Percentiles rank a stretch among this genome's conserved stretches.
Conservation (phyloP, 2,888 invertebrate genomes). For the Parnassius smintheus region DNA sequence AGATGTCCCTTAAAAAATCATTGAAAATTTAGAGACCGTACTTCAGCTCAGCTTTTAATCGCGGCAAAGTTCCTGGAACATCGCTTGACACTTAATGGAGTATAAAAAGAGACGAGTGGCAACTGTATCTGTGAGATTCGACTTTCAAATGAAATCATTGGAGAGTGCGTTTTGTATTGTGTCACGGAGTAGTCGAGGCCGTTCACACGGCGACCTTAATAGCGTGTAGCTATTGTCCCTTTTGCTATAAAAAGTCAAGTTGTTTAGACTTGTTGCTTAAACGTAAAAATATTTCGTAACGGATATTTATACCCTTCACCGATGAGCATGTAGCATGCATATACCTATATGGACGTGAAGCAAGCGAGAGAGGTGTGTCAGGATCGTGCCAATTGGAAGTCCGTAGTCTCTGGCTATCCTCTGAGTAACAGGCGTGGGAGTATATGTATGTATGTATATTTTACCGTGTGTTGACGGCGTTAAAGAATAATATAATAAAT, state of each 20-base stretch:
- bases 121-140: conserved; percentile 29
- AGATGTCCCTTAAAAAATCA: neutral
- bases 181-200: conserved; percentile 18
- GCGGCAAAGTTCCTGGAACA: conserved; percentile 47
- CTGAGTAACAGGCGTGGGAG: no score
- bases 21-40: conserved; percentile 3
- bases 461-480: no score
- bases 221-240: conserved; percentile 1
- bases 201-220: conserved; percentile 27
- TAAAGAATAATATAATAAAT: no score
- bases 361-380: no score
- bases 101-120: conserved; percentile 28
- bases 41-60: conserved; percentile 43
- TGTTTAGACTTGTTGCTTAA: no score
- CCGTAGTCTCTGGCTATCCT: no score
- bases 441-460: no score
- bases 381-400: no score
- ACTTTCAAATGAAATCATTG: conserved; percentile 27
- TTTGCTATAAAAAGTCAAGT: neutral
- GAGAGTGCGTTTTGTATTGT: conserved; percentile 25
- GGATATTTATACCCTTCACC: no score
- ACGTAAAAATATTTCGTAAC: no score
- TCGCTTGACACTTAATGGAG: conserved; percentile 27
- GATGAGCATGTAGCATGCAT: no score
- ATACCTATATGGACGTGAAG: no score